Conservation (phyloP, 1,140 invertebrate genomes). For the Diachasmimorpha longicaudata region DNA sequence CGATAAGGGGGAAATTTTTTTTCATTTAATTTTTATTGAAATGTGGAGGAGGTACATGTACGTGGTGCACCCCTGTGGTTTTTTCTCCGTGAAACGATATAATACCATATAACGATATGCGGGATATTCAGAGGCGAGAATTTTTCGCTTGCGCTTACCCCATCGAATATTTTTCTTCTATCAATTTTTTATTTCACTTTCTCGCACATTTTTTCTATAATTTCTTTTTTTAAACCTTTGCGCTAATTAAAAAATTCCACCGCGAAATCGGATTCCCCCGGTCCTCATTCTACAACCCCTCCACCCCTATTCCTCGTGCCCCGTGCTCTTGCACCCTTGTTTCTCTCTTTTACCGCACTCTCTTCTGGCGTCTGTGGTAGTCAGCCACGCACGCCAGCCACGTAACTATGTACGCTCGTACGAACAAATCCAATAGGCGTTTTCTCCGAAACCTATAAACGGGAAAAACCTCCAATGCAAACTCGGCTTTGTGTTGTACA, state of each 20-base stretch:
- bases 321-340: neutral
- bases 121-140: neutral
- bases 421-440: slow-evolving; percentile 44
- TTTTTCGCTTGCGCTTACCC: neutral
- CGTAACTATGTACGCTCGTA: slow-evolving; percentile 29
- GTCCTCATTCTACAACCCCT: neutral
- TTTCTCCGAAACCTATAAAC: slow-evolving; percentile 3
- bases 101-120: neutral
- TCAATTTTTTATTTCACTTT: slow-evolving; percentile 14
- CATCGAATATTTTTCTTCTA: slow-evolving; percentile 25
- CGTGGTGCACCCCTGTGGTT: neutral
- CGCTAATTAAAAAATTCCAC: slow-evolving; percentile 57
- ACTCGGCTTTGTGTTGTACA: neutral
- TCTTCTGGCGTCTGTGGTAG: neutral
- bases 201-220: neutral
- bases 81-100: neutral
- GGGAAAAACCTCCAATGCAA: neutral
- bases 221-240: slow-evolving; percentile 23
- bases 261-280: slow-evolving; percentile 43
- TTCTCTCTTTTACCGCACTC: neutral
- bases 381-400: neutral
- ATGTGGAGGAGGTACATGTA: neutral
- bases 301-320: neutral
- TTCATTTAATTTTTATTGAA: neutral
- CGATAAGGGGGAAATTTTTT: neutral